phyloP scores from a whole-genome alignment of 2,113 vertebrate genomes.

The Trematomus loennbergii region DNA sequence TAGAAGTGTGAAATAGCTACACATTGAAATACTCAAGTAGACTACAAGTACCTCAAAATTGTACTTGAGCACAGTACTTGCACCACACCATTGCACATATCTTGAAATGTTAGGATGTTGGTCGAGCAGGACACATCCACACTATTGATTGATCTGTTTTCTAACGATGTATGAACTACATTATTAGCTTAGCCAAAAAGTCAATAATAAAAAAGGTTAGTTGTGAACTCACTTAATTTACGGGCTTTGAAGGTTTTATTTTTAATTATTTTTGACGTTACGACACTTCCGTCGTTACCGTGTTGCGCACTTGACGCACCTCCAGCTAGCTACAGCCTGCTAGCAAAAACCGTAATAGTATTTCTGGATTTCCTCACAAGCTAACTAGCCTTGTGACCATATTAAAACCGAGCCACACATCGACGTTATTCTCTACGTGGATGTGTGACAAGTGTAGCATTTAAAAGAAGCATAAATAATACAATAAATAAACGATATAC shows the following conservation, averaged over 20 bases:
- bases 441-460: not conserved
- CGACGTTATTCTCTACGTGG: accelerated
- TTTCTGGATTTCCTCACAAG: not conserved
- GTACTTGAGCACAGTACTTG: too few species aligned
- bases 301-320: slow-evolving; percentile 14
- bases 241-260: slow-evolving; percentile 6
- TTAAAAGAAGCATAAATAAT: not conserved
- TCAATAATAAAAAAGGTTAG: not conserved
- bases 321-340: slow-evolving; percentile 13
- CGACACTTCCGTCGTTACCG: slow-evolving; percentile 6
- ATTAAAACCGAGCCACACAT: too few species aligned
- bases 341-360: slow-evolving; percentile 7
- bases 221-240: too few species aligned
- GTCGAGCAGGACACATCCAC: too few species aligned
- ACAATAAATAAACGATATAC: not conserved
- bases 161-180: too few species aligned
- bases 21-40: too few species aligned
- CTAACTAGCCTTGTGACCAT: not conserved
- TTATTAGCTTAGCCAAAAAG: not conserved
- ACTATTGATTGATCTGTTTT: too few species aligned
- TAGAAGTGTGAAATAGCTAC: too few species aligned
- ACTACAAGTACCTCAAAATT: too few species aligned
- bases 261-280: not conserved
- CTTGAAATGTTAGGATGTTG: too few species aligned
- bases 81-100: too few species aligned